phyloP scores from a whole-genome alignment of 1,140 invertebrate species.

The Scylla paramamosain region DNA sequence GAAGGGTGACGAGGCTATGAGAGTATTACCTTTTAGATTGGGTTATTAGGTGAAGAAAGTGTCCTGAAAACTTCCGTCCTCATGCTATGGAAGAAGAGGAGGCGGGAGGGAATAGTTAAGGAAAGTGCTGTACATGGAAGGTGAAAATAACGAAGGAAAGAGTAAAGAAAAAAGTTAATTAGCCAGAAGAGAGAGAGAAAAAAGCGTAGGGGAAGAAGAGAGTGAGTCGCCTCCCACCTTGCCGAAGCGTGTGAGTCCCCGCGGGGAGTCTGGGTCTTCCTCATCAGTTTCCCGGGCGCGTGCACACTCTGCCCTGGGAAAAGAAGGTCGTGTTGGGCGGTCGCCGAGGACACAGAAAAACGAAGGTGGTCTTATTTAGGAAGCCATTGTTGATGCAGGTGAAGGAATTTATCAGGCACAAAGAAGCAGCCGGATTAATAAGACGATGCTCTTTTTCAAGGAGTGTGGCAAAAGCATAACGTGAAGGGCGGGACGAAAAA shows the following conservation, averaged over 20 bases:
- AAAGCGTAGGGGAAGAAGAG: neutral
- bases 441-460: neutral
- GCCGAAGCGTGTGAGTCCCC: conserved; percentile 53
- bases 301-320: conserved; percentile 56
- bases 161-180: neutral
- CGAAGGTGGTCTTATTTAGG: neutral
- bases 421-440: neutral
- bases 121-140: neutral
- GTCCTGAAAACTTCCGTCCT: too few species aligned
- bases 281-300: conserved; percentile 38
- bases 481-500: too few species aligned
- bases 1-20: too few species aligned
- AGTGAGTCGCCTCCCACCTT: conserved; percentile 39
- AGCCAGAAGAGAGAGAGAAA: neutral
- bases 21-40: too few species aligned
- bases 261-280: conserved; percentile 53
- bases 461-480: too few species aligned
- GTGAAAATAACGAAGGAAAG: neutral
- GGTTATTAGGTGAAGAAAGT: too few species aligned
- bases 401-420: neutral
- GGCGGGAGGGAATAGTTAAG: neutral
- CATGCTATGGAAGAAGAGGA: neutral
- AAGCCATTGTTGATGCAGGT: neutral
- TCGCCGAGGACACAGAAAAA: neutral
- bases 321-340: neutral